Conservation (phyloP, 2,797 vertebrate genomes). For the Sebastes minor region DNA sequence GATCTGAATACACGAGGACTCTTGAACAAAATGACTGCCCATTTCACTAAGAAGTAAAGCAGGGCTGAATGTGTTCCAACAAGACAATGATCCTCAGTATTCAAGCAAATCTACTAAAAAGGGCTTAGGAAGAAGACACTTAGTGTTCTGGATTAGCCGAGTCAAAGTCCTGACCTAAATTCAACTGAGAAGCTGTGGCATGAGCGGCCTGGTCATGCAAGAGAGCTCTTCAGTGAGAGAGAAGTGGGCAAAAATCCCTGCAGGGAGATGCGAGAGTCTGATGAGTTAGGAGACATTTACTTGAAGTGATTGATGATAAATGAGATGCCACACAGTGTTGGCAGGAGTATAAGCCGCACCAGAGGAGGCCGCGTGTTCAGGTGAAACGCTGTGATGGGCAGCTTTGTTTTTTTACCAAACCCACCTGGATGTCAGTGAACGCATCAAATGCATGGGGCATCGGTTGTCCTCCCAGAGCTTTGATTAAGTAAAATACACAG, state of each 20-base stretch:
- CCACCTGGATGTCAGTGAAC: neutral
- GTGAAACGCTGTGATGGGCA: neutral
- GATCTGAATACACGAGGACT: neutral
- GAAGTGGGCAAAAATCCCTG: constrained; percentile 16
- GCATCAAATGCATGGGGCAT: neutral
- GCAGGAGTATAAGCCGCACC: constrained; percentile 4
- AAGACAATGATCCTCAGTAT: neutral
- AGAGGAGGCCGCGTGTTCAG: neutral
- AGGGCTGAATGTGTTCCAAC: neutral
- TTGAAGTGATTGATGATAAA: constrained; percentile 33
- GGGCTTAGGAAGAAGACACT: neutral
- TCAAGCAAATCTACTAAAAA: neutral
- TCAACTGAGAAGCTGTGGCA: neutral
- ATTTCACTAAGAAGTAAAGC: neutral
- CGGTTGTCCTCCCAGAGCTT: neutral
- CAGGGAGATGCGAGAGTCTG: constrained; percentile 1
- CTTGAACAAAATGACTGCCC: constrained; percentile 6
- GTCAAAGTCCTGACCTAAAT: constrained; percentile 24
- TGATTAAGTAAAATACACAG: neutral
- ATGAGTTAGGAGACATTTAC: constrained; percentile 21
- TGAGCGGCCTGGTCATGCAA: constrained; percentile 1
- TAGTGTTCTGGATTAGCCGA: constrained; percentile 10
- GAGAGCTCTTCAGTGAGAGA: constrained; percentile 10
- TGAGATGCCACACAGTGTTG: constrained; percentile 30
- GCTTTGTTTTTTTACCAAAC: constrained; percentile 8